Percentiles rank a stretch among this genome's conserved stretches.
Evolutionary conservation across 2,113 vertebrate species (phyloP).

Genomic region (Colinus virginianus): DNA sequence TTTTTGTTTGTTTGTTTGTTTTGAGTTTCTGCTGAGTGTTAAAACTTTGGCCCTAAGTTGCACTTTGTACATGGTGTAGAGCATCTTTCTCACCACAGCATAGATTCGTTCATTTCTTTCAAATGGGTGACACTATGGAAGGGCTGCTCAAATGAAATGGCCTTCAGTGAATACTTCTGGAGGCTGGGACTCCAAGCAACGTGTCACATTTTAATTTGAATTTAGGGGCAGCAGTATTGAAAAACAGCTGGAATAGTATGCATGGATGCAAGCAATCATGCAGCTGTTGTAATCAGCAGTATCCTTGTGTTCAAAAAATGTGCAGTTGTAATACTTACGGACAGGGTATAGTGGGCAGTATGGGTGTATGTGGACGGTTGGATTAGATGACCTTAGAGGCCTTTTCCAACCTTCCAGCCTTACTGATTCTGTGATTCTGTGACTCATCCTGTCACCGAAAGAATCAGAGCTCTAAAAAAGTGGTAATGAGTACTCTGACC

Average conservation of each 20-base stretch:
- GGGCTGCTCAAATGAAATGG: background rate
- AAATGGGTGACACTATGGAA: background rate
- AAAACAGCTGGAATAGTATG: background rate
- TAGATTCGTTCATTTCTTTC: background rate
- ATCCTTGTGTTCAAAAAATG: background rate
- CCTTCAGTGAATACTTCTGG: background rate
- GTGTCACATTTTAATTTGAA: background rate
- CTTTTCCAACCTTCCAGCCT: too few species aligned
- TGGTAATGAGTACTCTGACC: background rate
- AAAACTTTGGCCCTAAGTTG: background rate
- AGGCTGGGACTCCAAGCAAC: background rate
- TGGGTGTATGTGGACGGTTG: too few species aligned
- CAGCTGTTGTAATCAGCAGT: background rate
- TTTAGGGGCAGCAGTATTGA: background rate
- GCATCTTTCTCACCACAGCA: background rate
- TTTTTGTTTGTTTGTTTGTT: background rate
- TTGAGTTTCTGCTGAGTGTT: background rate
- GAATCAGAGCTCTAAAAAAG: background rate
- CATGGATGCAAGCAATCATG: background rate
- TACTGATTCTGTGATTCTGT: too few species aligned
- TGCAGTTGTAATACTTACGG: too few species aligned
- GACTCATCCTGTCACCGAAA: background rate
- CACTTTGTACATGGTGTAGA: background rate
- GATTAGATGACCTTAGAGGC: too few species aligned
- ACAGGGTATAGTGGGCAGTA: too few species aligned